Percentiles rank a stretch among this genome's conserved stretches.
These are phyloP conservation scores for Urocyon cinereoargenteus DNA, from an alignment of 2,797 vertebrate genomes.

Conservation along the genomic window DNA sequence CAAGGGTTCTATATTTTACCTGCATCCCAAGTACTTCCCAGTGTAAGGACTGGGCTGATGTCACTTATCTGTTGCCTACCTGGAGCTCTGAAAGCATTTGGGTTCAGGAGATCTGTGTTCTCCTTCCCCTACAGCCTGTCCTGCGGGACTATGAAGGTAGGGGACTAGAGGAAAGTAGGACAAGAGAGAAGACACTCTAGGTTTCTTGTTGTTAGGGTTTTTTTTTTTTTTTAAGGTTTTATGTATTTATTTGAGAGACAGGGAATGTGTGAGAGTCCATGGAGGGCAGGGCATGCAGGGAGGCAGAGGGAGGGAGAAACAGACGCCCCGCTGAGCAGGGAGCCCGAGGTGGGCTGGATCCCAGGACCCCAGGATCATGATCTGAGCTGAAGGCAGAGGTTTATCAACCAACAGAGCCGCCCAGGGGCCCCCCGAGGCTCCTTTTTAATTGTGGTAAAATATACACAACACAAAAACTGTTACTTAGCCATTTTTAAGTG, in stretches of 20 bases:
- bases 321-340: background rate
- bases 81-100: background rate
- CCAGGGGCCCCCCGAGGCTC: background rate
- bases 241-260: background rate
- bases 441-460: background rate
- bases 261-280: background rate
- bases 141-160: no score
- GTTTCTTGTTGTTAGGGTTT: no score
- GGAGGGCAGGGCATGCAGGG: background rate
- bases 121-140: background rate
- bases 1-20: rapidly evolving
- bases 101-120: background rate
- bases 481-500: background rate
- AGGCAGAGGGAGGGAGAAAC: background rate
- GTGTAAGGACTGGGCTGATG: background rate
- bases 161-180: background rate
- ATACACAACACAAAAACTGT: background rate
- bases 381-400: background rate
- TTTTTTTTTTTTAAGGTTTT: background rate
- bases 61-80: no score
- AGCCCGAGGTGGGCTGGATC: background rate
- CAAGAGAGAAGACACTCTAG: background rate
- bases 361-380: background rate
- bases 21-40: background rate
- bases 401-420: background rate